Evolutionary conservation across 37 sponge, comb jelly and placozoan species (phyloP), one percentile per base, ranked within the genome.

Genomic region (Ianthella basta): DNA sequence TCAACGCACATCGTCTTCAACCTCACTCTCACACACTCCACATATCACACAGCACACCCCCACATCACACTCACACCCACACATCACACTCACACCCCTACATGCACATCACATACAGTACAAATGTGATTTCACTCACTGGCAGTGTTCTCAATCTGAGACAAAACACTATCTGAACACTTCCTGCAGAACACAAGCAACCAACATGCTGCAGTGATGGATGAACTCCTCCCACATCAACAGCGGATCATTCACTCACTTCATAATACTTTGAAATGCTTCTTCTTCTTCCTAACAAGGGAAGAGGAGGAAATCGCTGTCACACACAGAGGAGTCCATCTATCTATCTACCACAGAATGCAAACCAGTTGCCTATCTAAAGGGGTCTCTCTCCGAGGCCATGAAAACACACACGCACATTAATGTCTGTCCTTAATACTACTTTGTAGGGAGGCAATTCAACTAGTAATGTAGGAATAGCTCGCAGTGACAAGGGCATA

Each of bases 111-210:
- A 13, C 59, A 20, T 57, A 32, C 41, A 38, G 13, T 74, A 32
- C 41, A 32, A 13, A 56, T 15, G 16, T 56, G 59, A 56, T 56
- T 64, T 30, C 66, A 64, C 70, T 69, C 25, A 75, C 78, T 44
- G 16, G 78, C 78, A 39, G 78, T 75, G 54, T 75, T 75, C 78
- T 75, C 78, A 18, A 75, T 24, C 53, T 75, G 78, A 20, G 78
- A 18, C 2, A 75, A 24, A 25, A 36, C 38, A 41, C 78, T 75
- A 4, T 41, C 53, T 53, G 25, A 19, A 15, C 78, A 75, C n/a
- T 40, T 23, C 15, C 78, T 75, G 37, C 53, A 75, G n/a, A 61
- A 10, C 3, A 29, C 64, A 61, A 10, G 64, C 64, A 70, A 35
- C 1, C 36, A 21, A 70, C 23, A 25, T n/a, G n/a, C 32, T 70